Evolutionary conservation across 2,797 vertebrate genomes (phyloP), one percentile per base, ranked within the genome.

Genomic region (Artibeus jamaicensis): DNA sequence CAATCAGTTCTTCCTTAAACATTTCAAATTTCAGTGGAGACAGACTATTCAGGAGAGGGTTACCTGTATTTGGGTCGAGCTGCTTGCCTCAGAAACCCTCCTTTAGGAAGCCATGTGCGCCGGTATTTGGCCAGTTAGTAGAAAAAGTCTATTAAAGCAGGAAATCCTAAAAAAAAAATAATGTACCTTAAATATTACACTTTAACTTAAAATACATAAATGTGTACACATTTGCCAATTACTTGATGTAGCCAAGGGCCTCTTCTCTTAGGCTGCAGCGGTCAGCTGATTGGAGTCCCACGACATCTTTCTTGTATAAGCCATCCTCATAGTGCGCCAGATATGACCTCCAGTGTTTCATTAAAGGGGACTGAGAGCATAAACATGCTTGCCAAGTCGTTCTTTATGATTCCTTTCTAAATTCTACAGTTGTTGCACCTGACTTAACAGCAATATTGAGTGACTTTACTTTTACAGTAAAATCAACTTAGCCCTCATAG

Each of bases 321-420:
- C 68, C 10, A 1, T 50, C 39, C 32, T 95, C 86, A 10, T 95
- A 91, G 93, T 74, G 84, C 19, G 87, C 76, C 76, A 55, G 50
- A 91, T 81, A 87, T 74, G 67, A 97, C 93, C 76, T 89, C 67
- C 79, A 85, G 1, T 57, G 59, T 96, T 95, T 96, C 86, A 85
- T 94, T 96, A 95, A 91, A 94, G 42, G 77, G 71, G 74, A 59
- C 92, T 42, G 48, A 96, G 65, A 46, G n/a, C 55, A 70, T 84
- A 42, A 59, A 67, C 62, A n/a, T 65, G 59, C 89, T 91, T 97
- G 96, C 97, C 96, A 96, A 96, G 82, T 86, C 32, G 95, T 96
- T 86, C 79, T 97, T 98, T 97, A 97, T 84, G 94, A 97, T 89
- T 95, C 76, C 86, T 96, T 96, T 94, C 65, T 95, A 94, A 91